phyloP scores from a whole-genome alignment of 1,140 invertebrate species.

The Chironomus striatipennis region DNA sequence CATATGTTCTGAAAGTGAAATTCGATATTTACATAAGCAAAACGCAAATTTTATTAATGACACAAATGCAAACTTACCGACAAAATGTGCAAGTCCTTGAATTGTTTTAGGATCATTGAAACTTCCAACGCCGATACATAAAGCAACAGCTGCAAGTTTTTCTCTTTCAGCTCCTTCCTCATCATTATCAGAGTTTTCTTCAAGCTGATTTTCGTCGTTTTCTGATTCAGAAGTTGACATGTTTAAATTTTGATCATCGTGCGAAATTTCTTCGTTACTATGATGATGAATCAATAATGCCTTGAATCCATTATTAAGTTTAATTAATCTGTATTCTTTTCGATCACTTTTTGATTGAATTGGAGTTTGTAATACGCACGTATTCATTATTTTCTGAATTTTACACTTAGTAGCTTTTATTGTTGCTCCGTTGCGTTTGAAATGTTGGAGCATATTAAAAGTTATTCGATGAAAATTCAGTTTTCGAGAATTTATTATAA shows the following conservation, averaged over 20 bases:
- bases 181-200: slow-evolving; percentile 37
- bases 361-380: background rate
- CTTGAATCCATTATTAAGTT: background rate
- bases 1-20: slow-evolving; percentile 91
- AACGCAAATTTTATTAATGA: background rate
- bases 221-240: slow-evolving; percentile 28
- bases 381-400: slow-evolving; percentile 5
- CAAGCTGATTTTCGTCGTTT: slow-evolving; percentile 32
- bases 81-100: slow-evolving; percentile 83
- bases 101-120: slow-evolving; percentile 62
- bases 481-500: background rate
- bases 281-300: background rate
- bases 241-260: background rate
- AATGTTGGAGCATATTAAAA: background rate
- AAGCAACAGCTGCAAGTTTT: slow-evolving; percentile 57
- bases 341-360: background rate
- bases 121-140: slow-evolving; percentile 60
- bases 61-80: background rate
- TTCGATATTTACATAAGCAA: background rate
- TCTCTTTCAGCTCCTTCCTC: slow-evolving; percentile 30
- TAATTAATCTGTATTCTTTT: background rate
- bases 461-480: background rate
- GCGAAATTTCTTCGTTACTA: background rate
- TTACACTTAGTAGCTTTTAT: background rate
- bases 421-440: background rate